Base-by-base conservation (phyloP, 1,140 invertebrate genomes). In the Ostrea edulis region DNA sequence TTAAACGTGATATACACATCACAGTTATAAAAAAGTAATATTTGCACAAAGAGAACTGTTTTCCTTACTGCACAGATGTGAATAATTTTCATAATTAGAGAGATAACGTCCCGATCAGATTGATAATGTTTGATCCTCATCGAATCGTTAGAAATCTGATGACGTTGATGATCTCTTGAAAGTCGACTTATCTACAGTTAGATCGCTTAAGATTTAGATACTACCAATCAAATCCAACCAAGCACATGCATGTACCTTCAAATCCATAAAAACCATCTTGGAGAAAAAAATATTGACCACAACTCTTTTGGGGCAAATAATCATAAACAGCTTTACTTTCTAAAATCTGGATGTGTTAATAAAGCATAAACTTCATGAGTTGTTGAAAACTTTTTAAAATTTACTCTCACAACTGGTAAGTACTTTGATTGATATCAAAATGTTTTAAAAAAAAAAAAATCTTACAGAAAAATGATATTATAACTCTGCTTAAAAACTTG, bases 31-130 rank as follows among this genome's bases (percentile, higher is more conserved):
- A 77, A 77, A 77, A 77, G 68, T 77, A 35, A 77, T 77, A 77
- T 35, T 77, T 77, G 25, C 25, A 77, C 68, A 77, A 77, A 77
- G 68, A 77, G 55, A 12, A 4, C 68, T 77, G 68, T 77, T 77
- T 25, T 22, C 68, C 8, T 35, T 77, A 12, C 68, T 29, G 29
- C 68, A 77, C 68, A 77, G 68, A 77, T 77, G 68, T 77, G 68
- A 77, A 77, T 77, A 77, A 77, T 77, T 77, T 77, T 77, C 68
- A 77, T 77, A 77, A 77, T 77, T 77, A 77, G 29, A 77, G 68
- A 77, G 14, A 25, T 29, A 29, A 77, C 35, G 3, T 35, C 17
- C 25, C 29, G 68, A 77, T 77, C 3, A 77, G 22, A 77, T 11
- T 35, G 25, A 77, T 77, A 77, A 77, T 77, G 8, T 35, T 35